These are phyloP conservation scores for Sycophila texana DNA, from an alignment of 2,888 invertebrate species.

Conservation along the genomic window DNA sequence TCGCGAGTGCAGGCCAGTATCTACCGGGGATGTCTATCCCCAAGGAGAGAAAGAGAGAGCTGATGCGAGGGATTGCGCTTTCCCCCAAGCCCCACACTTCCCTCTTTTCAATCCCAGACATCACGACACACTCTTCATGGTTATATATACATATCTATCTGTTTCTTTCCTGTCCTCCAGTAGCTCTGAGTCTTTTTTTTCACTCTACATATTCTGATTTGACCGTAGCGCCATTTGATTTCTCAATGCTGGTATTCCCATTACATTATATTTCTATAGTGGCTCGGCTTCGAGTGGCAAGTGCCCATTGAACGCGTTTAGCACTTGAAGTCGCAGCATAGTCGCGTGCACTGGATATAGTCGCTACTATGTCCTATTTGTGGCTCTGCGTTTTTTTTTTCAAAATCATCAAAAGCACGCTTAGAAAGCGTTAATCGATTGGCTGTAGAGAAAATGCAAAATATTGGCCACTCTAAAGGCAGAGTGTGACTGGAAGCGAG, in stretches of 20 bases:
- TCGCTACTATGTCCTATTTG: background rate
- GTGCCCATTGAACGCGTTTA: background rate
- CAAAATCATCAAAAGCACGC: no score
- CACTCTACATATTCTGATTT: no score
- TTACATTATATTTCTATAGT: background rate
- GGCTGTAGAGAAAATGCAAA: no score
- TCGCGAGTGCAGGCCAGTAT: conserved; percentile 63
- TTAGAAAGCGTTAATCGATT: no score
- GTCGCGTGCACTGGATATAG: background rate
- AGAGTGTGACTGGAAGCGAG: background rate
- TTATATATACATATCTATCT: background rate
- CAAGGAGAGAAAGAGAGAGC: conserved; percentile 43
- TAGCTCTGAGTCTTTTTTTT: background rate
- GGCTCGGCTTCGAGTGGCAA: no score
- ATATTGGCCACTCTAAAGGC: background rate
- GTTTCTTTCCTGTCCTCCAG: conserved; percentile 3
- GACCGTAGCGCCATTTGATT: conserved; percentile 11
- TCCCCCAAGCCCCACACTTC: conserved; percentile 2
- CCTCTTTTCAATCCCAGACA: conserved; percentile 25
- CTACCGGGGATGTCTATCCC: background rate
- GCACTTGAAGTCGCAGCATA: conserved; percentile 13
- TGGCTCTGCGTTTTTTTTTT: background rate
- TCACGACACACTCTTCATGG: conserved; percentile 21
- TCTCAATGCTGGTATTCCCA: background rate
- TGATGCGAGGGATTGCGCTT: conserved; percentile 47